Conservation (phyloP, 2,113 vertebrate species). For the Delphinus delphis region DNA sequence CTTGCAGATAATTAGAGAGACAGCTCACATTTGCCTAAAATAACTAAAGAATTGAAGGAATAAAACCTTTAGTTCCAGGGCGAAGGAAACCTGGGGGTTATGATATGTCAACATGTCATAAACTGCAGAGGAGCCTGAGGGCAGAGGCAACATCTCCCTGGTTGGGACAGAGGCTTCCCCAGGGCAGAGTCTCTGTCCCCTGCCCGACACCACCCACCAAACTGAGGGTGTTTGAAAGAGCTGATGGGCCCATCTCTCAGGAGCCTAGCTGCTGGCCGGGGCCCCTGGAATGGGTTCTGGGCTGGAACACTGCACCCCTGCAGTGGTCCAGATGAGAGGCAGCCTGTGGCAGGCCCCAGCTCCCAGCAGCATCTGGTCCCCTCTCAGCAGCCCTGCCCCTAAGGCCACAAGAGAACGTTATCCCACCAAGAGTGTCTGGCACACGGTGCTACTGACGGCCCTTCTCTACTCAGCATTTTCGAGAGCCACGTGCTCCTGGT, state of each 20-base stretch:
- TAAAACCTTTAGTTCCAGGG: slow-evolving; percentile 34
- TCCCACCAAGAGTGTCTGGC: not conserved
- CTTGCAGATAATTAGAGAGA: slow-evolving; percentile 49
- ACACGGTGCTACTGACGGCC: not conserved
- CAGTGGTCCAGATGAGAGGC: not conserved
- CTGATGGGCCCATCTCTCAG: not conserved
- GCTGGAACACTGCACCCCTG: not conserved
- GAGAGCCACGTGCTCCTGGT: not conserved
- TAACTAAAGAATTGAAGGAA: not conserved
- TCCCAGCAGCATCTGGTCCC: not conserved
- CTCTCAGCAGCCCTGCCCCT: not conserved
- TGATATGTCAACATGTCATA: not conserved
- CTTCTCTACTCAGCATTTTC: not conserved
- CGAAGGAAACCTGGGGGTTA: not conserved
- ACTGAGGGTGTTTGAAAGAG: not conserved
- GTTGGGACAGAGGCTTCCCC: not conserved
- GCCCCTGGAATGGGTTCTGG: not conserved
- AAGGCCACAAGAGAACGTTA: not conserved
- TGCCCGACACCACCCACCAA: not conserved
- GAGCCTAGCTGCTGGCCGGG: not conserved
- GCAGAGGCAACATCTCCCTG: not conserved
- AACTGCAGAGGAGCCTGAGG: not conserved
- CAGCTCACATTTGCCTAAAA: slow-evolving; percentile 56
- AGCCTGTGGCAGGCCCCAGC: not conserved
- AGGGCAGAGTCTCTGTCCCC: not conserved